These are phyloP conservation scores for Hyperoplus immaculatus DNA, from an alignment of 2,797 vertebrate genomes.

Conservation along the genomic window DNA sequence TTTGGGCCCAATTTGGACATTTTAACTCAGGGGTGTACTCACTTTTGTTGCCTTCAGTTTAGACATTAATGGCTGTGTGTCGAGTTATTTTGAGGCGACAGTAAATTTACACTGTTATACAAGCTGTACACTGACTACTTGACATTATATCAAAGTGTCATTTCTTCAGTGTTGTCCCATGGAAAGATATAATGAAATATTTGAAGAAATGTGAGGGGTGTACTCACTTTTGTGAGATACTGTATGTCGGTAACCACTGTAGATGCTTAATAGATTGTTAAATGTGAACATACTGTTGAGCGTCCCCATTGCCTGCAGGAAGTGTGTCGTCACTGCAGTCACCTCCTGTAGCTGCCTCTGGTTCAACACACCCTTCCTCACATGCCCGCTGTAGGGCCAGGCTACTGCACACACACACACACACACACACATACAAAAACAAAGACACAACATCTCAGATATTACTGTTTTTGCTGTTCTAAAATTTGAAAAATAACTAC, in stretches of 20 bases:
- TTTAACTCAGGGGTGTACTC: too few relatives aligned
- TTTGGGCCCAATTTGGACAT: too few relatives aligned
- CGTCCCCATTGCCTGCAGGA: slow-evolving; percentile 71
- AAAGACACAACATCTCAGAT: slow-evolving; percentile 26
- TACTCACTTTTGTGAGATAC: too few relatives aligned
- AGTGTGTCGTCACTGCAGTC: slow-evolving; percentile 76
- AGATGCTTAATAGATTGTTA: slow-evolving; percentile 9
- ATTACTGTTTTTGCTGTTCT: slow-evolving; percentile 32
- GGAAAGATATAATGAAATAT: too few relatives aligned
- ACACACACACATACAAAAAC: slow-evolving; percentile 52
- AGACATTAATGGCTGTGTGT: too few relatives aligned
- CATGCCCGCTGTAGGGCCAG: slow-evolving; percentile 60
- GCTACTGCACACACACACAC: slow-evolving; percentile 59
- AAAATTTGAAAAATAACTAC: slow-evolving; percentile 33
- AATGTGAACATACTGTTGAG: slow-evolving; percentile 76
- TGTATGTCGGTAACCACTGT: neutral
- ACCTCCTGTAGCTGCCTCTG: slow-evolving; percentile 70
- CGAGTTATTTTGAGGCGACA: too few relatives aligned
- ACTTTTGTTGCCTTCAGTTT: too few relatives aligned
- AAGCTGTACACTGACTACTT: too few relatives aligned
- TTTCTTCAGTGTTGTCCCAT: too few relatives aligned
- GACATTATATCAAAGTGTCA: too few relatives aligned
- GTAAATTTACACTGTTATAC: too few relatives aligned
- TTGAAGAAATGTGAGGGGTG: too few relatives aligned
- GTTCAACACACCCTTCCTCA: slow-evolving; percentile 77